Base-by-base conservation (phyloP, 2,113 vertebrate species). In the Gnathonemus longibarbis region DNA sequence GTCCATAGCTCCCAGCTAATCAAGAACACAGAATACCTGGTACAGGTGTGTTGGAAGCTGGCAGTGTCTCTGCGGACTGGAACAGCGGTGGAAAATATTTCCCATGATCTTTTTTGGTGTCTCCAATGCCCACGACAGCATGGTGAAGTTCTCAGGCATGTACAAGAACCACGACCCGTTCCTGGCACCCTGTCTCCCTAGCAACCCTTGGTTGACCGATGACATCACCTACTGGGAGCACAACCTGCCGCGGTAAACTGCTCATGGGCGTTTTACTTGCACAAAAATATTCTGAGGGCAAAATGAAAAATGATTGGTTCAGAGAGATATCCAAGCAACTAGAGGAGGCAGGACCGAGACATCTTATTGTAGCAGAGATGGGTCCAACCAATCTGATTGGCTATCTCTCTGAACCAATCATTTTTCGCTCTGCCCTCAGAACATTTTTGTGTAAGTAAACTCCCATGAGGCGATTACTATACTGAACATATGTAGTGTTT, bases 191-290 rank as follows among this genome's bases (percentile, higher is more conserved):
- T 98, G 97, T 92, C 94, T 97, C 17, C 98, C 98, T 46, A 98
- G 97, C 94, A 99, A 99, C 91, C 98, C 98, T 5, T 99, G 98
- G 98, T 93, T 96, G 88, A 97, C 97, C 0, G 98, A 99, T 62
- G 95, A 97, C 66, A 95, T 96, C 10, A 92, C 94, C 0, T 99
- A 97, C 95, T 99, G 98, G 98, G 97, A 95, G 52, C 94, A 98
- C 56, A 99, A 99, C 90, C 96, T 93, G 92, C 97, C 97, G 90
- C 93, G 97, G 98, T 99, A 94, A 91, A 96, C 95, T 9, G 88
- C 90, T 89, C 2, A 48, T 9, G 56, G 56, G 24, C 6, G 0
- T 62, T 62, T 62, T n/a, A 62, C 56, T 58, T 58, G 1, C 21
- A 24, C 21, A 9, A 8, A 62, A 62, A 62, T 62, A 9, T 10